A percentile compares a stretch with the other conserved stretches of the same genome.
phyloP scores from a whole-genome alignment of 1,140 invertebrate species.

The Belonocnema kinseyi region DNA sequence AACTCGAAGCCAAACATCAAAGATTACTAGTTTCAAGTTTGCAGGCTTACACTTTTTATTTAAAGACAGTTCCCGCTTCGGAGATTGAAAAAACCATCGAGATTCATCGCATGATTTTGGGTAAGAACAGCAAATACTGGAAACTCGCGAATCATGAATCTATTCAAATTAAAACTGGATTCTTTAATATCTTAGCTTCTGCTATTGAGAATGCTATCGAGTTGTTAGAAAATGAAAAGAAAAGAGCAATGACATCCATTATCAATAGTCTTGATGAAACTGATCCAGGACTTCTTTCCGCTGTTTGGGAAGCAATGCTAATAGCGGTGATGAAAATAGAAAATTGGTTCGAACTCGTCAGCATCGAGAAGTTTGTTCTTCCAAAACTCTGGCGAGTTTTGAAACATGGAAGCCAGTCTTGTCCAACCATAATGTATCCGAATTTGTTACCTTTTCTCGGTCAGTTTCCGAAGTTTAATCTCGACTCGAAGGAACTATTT shows the following conservation, averaged over 20 bases:
- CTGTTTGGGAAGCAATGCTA: constrained; percentile 84
- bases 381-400: constrained; percentile 83
- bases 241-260: constrained; percentile 78
- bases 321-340: constrained; percentile 78
- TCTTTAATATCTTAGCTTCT: constrained; percentile 81
- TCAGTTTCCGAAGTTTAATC: constrained; percentile 78
- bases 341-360: constrained; percentile 83
- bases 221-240: constrained; percentile 74
- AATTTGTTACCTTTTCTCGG: constrained; percentile 85
- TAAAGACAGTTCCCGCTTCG: constrained; percentile 75
- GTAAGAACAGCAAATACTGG: constrained; percentile 83
- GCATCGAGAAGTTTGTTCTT: constrained; percentile 82
- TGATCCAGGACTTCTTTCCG: constrained; percentile 80
- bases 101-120: constrained; percentile 77
- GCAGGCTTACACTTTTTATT: constrained; percentile 80
- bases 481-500: constrained; percentile 78
- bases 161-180: constrained; percentile 78
- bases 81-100: constrained; percentile 75
- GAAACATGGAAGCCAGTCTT: constrained; percentile 81
- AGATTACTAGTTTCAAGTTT: constrained; percentile 82
- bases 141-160: constrained; percentile 80
- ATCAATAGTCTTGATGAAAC: constrained; percentile 84
- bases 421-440: constrained; percentile 82
- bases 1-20: constrained; percentile 84
- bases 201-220: constrained; percentile 77